Percentiles rank a stretch among this genome's conserved stretches.
Conservation (phyloP, 92 coral and sea anemone species). For the Pocillopora grandis region DNA sequence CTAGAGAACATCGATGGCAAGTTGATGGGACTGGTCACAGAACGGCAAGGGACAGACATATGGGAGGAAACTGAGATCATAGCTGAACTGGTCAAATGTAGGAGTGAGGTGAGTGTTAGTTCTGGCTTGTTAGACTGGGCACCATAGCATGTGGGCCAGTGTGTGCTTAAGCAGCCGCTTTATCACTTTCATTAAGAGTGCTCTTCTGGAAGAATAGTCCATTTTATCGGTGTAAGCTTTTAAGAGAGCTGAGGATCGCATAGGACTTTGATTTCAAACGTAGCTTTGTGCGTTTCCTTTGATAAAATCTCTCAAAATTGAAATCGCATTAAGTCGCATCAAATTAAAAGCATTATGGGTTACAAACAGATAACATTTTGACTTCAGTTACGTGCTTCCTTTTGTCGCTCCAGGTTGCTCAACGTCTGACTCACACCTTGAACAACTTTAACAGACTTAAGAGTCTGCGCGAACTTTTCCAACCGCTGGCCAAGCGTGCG, state of each 20-base stretch:
- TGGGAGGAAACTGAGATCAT: conserved; percentile 97
- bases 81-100: conserved; percentile 88
- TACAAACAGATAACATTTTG: not conserved
- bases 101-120: conserved; percentile 70
- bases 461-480: conserved; percentile 74
- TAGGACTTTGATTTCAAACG: too few species aligned
- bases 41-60: conserved; percentile 86
- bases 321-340: too few species aligned
- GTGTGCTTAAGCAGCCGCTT: not conserved
- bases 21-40: conserved; percentile 75
- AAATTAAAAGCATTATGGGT: too few species aligned
- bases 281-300: too few species aligned
- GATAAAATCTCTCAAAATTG: too few species aligned
- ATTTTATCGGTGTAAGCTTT: too few species aligned
- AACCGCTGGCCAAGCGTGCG: conserved; percentile 81
- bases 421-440: conserved; percentile 78
- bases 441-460: conserved; percentile 80
- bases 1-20: conserved; percentile 86
- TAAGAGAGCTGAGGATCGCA: too few species aligned
- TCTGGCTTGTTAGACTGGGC: not conserved
- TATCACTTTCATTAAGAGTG: too few species aligned
- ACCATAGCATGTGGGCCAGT: not conserved
- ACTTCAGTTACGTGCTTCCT: not conserved
- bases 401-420: conserved; percentile 65
- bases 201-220: too few species aligned